These are phyloP conservation scores for Epinotia nisella DNA, from an alignment of 2,888 invertebrate genomes.

Conservation along the genomic window DNA sequence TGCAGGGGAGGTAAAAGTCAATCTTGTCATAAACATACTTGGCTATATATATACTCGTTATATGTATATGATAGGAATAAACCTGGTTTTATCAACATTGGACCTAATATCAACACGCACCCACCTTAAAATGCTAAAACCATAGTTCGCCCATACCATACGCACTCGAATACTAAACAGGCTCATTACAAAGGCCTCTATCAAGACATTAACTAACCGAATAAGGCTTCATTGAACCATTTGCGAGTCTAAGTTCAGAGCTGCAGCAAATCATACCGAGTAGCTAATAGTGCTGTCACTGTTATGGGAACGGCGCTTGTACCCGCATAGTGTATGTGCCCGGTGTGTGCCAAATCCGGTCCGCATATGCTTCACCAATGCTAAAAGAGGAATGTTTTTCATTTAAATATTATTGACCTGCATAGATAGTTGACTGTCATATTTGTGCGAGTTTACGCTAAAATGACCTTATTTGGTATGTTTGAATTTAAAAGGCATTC, in stretches of 20 bases:
- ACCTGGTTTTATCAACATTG: too few species aligned
- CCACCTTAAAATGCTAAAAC: neutral
- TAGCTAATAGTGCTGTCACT: slow-evolving; percentile 59
- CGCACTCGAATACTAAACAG: slow-evolving; percentile 35
- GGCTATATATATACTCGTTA: too few species aligned
- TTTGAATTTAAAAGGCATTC: neutral
- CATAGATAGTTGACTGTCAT: slow-evolving; percentile 24
- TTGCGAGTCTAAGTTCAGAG: slow-evolving; percentile 40
- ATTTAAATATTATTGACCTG: slow-evolving; percentile 37
- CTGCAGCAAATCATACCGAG: slow-evolving; percentile 50
- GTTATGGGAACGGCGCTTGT: slow-evolving; percentile 58
- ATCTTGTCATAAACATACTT: too few species aligned
- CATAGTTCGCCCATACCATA: too few species aligned
- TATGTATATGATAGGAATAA: too few species aligned
- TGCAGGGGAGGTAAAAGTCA: too few species aligned
- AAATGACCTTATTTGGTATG: slow-evolving; percentile 9
- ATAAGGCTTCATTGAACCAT: slow-evolving; percentile 42
- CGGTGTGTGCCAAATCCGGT: slow-evolving; percentile 51
- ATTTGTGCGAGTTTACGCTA: slow-evolving; percentile 10
- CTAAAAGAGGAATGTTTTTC: slow-evolving; percentile 28
- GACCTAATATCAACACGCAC: neutral
- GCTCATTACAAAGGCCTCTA: slow-evolving; percentile 38
- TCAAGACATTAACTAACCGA: slow-evolving; percentile 44
- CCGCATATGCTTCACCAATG: slow-evolving; percentile 27
- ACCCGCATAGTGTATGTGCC: slow-evolving; percentile 54